phyloP scores from a whole-genome alignment of 2,113 vertebrate species.

The Paracanthobrama guichenoti region DNA sequence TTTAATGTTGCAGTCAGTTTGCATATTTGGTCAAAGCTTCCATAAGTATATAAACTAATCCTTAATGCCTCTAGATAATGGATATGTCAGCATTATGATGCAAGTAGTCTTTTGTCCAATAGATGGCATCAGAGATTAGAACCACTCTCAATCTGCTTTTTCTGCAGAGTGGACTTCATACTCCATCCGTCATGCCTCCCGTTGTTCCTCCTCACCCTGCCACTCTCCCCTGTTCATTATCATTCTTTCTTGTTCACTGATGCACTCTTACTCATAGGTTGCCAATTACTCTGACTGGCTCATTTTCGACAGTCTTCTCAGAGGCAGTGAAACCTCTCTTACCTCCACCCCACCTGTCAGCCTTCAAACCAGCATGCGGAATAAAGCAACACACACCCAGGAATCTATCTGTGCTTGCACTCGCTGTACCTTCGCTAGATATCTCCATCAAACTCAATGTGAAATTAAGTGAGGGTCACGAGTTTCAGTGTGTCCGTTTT shows the following conservation, averaged over 20 bases:
- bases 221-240: constrained; percentile 6
- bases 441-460: constrained; percentile 5
- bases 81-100: constrained; percentile 21
- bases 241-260: neutral
- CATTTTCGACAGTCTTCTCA: constrained; percentile 15
- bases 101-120: constrained; percentile 61
- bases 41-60: neutral
- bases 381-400: constrained; percentile 23
- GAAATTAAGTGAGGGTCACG: neutral
- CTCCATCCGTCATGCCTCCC: constrained; percentile 19
- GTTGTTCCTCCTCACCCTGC: constrained; percentile 13
- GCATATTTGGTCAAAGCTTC: neutral
- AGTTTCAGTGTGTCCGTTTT: neutral
- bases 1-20: neutral
- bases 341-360: constrained; percentile 18
- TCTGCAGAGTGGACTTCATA: neutral
- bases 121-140: constrained; percentile 70
- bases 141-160: neutral
- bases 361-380: constrained; percentile 10
- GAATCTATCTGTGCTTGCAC: constrained; percentile 26
- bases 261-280: constrained; percentile 5
- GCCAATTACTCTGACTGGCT: constrained; percentile 38
- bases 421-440: neutral
- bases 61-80: neutral
- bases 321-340: neutral